Conservation (phyloP, 2,888 invertebrate species). For the Tridacna gigas region DNA sequence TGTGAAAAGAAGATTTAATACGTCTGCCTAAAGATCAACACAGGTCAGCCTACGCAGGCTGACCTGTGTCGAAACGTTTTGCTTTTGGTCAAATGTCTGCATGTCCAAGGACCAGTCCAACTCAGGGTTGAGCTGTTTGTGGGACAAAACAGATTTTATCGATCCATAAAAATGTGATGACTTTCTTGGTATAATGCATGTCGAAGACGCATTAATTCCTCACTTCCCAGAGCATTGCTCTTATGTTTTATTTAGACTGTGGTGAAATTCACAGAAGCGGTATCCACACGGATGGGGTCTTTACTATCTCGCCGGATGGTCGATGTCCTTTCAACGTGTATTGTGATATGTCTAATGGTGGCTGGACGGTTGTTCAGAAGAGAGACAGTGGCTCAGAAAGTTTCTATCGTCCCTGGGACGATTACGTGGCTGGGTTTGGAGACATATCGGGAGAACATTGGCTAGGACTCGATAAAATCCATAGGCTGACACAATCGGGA, state of each 20-base stretch:
- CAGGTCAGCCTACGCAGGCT: too few species aligned
- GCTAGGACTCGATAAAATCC: constrained; percentile 58
- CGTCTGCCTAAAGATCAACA: too few species aligned
- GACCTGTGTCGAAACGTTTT: too few species aligned
- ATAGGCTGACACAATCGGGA: constrained; percentile 45
- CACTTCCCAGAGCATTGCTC: neutral
- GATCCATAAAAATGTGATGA: too few species aligned
- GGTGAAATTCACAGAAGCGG: constrained; percentile 39
- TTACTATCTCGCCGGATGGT: constrained; percentile 45
- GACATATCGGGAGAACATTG: constrained; percentile 49
- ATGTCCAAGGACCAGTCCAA: too few species aligned
- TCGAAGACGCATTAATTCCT: too few species aligned
- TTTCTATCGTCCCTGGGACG: constrained; percentile 53
- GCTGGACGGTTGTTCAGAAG: constrained; percentile 51
- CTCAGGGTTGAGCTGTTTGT: too few species aligned
- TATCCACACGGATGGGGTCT: constrained; percentile 31
- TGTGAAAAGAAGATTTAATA: too few species aligned
- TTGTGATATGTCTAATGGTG: constrained; percentile 50
- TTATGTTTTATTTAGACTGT: constrained; percentile 37
- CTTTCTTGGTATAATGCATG: too few species aligned
- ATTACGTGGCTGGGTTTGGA: constrained; percentile 51
- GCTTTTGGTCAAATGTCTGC: too few species aligned
- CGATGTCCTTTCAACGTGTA: constrained; percentile 52
- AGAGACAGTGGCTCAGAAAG: constrained; percentile 43
- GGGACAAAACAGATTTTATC: too few species aligned